phyloP scores from a whole-genome alignment of 1,140 invertebrate genomes.

The Megalopta genalis region DNA sequence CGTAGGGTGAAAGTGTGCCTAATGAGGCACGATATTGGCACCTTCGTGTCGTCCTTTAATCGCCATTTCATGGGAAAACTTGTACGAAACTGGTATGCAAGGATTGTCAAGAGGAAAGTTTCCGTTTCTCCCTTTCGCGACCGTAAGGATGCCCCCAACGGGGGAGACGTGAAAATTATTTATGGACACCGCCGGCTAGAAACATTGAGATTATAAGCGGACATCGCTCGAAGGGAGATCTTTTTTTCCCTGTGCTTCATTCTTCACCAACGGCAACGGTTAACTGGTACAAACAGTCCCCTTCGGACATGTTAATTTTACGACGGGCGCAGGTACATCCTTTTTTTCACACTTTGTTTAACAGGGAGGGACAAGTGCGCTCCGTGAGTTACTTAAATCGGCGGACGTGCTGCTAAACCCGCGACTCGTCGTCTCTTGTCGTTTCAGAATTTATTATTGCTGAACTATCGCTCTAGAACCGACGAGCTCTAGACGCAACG shows the following conservation, averaged over 20 bases:
- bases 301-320: conserved; percentile 33
- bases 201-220: conserved; percentile 47
- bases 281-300: conserved; percentile 9
- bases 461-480: too few relatives aligned
- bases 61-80: conserved; percentile 57
- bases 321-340: background rate
- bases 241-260: conserved; percentile 26
- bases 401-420: too few relatives aligned
- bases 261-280: conserved; percentile 18
- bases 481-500: too few relatives aligned
- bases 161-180: conserved; percentile 40
- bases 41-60: conserved; percentile 47
- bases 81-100: conserved; percentile 54
- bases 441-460: too few relatives aligned
- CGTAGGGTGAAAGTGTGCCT: conserved; percentile 49
- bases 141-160: conserved; percentile 25
- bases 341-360: too few relatives aligned
- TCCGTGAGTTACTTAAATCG: too few relatives aligned
- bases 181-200: conserved; percentile 42
- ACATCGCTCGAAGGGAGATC: conserved; percentile 41
- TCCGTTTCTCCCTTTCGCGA: conserved; percentile 48
- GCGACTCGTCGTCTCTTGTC: too few relatives aligned
- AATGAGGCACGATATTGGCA: conserved; percentile 46
- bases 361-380: too few relatives aligned
- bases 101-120: conserved; percentile 53